phyloP scores from a whole-genome alignment of 2,113 vertebrate genomes.

The Tichodroma muraria region DNA sequence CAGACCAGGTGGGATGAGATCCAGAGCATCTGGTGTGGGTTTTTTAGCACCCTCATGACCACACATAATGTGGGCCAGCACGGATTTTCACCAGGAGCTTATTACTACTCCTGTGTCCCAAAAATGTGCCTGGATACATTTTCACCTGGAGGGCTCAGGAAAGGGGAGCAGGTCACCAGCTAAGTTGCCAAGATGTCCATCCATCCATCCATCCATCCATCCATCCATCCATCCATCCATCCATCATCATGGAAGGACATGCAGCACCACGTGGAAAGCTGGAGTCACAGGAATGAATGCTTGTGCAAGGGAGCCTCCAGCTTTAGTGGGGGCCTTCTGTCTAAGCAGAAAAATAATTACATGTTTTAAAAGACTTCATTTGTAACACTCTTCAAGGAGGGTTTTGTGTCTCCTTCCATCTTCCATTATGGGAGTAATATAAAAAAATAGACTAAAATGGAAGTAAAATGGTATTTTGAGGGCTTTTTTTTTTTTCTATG shows the following conservation, averaged over 20 bases:
- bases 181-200: neutral
- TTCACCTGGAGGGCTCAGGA: neutral
- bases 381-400: neutral
- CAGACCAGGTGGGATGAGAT: neutral
- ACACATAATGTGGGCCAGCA: neutral
- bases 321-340: neutral
- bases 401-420: neutral
- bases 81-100: rapidly evolving
- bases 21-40: neutral
- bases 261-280: neutral
- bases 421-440: neutral
- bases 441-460: neutral
- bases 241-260: neutral
- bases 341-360: neutral
- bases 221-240: neutral
- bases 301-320: neutral
- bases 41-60: neutral
- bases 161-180: neutral
- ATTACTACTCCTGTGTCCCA: neutral
- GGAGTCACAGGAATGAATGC: neutral
- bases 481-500: neutral
- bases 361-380: neutral
- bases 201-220: neutral
- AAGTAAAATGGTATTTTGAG: neutral
- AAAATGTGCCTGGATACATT: neutral